A percentile compares a stretch with the other conserved stretches of the same genome.
These are phyloP conservation scores for Xyliphius kryptos DNA, from an alignment of 2,113 vertebrate genomes.

Conservation along the genomic window DNA sequence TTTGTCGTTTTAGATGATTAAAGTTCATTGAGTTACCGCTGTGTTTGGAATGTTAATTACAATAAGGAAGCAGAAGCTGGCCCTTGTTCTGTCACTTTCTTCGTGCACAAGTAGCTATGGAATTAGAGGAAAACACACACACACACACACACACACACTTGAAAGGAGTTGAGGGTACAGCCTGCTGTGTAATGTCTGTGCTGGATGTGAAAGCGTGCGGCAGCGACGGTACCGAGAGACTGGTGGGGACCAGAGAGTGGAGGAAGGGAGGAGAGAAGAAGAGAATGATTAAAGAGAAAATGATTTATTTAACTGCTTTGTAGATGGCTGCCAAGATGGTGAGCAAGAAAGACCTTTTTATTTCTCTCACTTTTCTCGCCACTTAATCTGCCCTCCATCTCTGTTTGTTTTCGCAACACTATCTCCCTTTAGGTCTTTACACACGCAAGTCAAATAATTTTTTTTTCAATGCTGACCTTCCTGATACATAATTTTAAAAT, in stretches of 20 bases:
- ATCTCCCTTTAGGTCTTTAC: neutral
- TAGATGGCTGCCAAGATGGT: slow-evolving; percentile 33
- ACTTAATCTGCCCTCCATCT: slow-evolving; percentile 14
- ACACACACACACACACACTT: slow-evolving; percentile 13
- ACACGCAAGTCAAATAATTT: slow-evolving; percentile 5
- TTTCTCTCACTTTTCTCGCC: slow-evolving; percentile 24
- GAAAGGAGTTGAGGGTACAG: slow-evolving; percentile 21
- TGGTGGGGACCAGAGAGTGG: slow-evolving; percentile 23
- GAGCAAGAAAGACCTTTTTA: slow-evolving; percentile 22
- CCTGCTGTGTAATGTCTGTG: slow-evolving; percentile 19
- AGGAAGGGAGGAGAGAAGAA: slow-evolving; percentile 26
- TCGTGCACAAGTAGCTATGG: neutral
- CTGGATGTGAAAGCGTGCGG: slow-evolving; percentile 21
- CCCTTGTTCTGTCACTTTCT: slow-evolving; percentile 18
- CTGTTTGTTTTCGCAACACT: slow-evolving; percentile 3
- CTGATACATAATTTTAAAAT: neutral
- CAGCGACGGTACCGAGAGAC: slow-evolving; percentile 9
- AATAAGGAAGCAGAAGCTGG: slow-evolving; percentile 18
- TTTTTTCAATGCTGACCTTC: slow-evolving; percentile 2
- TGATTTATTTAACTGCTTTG: slow-evolving; percentile 44
- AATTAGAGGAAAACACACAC: slow-evolving; percentile 6
- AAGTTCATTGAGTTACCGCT: slow-evolving; percentile 27
- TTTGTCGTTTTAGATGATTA: slow-evolving; percentile 29
- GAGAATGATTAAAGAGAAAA: slow-evolving; percentile 34
- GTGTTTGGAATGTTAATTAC: slow-evolving; percentile 33